Base-by-base conservation (phyloP, 1,140 invertebrate genomes). In the Neuroterus valhalla region DNA sequence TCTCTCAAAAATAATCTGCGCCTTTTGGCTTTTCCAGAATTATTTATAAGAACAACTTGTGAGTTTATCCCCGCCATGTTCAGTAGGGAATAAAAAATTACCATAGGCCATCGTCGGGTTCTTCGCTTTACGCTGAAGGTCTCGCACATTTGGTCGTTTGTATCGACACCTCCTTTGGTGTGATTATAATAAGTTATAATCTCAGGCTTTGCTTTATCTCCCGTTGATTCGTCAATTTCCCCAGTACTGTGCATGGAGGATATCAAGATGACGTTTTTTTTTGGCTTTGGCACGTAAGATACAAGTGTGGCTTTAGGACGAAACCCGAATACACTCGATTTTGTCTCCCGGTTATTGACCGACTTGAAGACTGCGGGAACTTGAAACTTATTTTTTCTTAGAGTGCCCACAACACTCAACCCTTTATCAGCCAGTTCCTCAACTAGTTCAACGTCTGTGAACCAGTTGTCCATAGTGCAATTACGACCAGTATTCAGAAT, bases 1-100 rank as follows among this genome's bases (percentile, higher is more conserved):
- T 31, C 26, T 31, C 26, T 31, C 26, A 31, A 31, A 31, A 31
- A 2, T 31, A 31, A 31, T 31, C 26, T 31, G 26, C 26, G 26
- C 26, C 26, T 31, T 31, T 31, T 31, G 26, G 26, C 26, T 31
- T 31, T 31, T 31, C 26, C 26, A 31, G 26, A 31, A 31, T 31
- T 31, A 31, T 31, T 31, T 31, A 31, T 31, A 31, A 31, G 26
- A 71, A 84, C 74, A 45, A 81, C 81, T 45, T 71, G 67, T 42
- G 76, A 42, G 81, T 89, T 88, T 55, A 87, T 84, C 52, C 75
- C 81, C 76, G 80, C 76, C 44, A 85, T 66, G 76, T 87, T 84
- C 70, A 88, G 67, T 43, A 87, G 46, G 68, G 48, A 62, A 77
- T 81, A 88, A 73, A 86, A 82, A 26, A 86, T 78, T 14, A 81